phyloP scores from a whole-genome alignment of 2,888 invertebrate genomes.

The Netelia inedita region DNA sequence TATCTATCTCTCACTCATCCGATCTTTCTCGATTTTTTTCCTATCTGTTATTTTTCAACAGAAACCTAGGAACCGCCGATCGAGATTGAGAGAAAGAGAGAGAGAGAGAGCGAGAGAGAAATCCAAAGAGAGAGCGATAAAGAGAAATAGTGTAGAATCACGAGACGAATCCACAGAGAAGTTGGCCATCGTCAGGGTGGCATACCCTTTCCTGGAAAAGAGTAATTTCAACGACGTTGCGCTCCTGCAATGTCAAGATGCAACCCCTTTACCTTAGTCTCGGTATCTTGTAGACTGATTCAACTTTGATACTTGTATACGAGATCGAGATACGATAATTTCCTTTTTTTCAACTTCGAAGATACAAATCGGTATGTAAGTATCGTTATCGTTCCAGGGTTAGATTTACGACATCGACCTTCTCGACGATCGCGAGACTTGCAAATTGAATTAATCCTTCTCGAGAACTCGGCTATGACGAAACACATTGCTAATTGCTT shows the following conservation, averaged over 20 bases:
- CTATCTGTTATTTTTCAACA: constrained; percentile 13
- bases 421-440: too few relatives aligned
- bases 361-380: too few relatives aligned
- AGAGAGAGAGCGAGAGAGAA: constrained; percentile 14
- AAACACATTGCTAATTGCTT: constrained; percentile 37
- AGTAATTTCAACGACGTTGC: constrained; percentile 50
- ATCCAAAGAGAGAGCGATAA: neutral
- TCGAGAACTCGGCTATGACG: constrained; percentile 17
- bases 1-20: constrained; percentile 16
- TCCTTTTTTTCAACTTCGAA: constrained; percentile 3
- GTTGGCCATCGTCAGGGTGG: constrained; percentile 34
- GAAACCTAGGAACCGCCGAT: constrained; percentile 21
- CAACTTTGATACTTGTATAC: neutral
- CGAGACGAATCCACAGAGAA: constrained; percentile 6
- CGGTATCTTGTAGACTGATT: constrained; percentile 3
- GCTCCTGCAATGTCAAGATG: neutral
- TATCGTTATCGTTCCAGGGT: too few relatives aligned
- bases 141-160: neutral
- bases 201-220: constrained; percentile 35
- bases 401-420: too few relatives aligned
- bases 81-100: constrained; percentile 8
- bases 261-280: neutral
- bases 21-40: constrained; percentile 8
- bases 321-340: neutral
- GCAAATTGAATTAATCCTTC: neutral